phyloP scores from a whole-genome alignment of 1,140 invertebrate genomes.

The Trachymyrmex cornetzi region DNA sequence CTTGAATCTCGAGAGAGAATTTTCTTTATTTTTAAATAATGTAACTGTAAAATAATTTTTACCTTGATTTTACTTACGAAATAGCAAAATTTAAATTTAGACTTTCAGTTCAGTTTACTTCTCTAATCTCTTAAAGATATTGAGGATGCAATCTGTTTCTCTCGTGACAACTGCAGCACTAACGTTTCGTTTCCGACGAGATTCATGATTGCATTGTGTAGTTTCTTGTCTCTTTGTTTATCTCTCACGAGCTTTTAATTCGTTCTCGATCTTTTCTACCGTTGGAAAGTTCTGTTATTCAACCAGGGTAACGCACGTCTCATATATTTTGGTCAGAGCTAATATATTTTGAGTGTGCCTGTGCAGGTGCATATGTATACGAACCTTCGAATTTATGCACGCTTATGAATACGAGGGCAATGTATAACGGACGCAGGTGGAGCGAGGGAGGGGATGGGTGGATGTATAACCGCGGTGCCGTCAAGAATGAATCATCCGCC shows the following conservation, averaged over 20 bases:
- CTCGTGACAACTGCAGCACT: neutral
- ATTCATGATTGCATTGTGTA: neutral
- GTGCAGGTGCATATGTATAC: conserved; percentile 36
- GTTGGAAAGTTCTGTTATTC: conserved; percentile 59
- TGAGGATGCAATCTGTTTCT: neutral
- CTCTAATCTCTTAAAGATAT: neutral
- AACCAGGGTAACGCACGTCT: conserved; percentile 36
- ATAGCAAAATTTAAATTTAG: neutral
- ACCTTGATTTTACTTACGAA: conserved; percentile 18
- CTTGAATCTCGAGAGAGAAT: neutral
- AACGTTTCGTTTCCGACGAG: neutral
- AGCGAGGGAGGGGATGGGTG: neutral
- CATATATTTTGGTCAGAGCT: conserved; percentile 62
- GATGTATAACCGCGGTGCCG: conserved; percentile 46
- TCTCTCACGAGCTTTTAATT: conserved; percentile 42
- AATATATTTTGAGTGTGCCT: conserved; percentile 50
- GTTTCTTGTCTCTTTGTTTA: neutral
- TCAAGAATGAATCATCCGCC: conserved; percentile 50
- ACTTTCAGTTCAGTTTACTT: neutral
- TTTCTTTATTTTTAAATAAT: neutral
- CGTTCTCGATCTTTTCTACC: conserved; percentile 17
- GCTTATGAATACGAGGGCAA: conserved; percentile 67
- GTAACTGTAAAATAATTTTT: neutral
- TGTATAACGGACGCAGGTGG: conserved; percentile 58
- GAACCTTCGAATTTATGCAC: conserved; percentile 66